Conservation (phyloP, 2,113 vertebrate species). For the Gavialis gangeticus region DNA sequence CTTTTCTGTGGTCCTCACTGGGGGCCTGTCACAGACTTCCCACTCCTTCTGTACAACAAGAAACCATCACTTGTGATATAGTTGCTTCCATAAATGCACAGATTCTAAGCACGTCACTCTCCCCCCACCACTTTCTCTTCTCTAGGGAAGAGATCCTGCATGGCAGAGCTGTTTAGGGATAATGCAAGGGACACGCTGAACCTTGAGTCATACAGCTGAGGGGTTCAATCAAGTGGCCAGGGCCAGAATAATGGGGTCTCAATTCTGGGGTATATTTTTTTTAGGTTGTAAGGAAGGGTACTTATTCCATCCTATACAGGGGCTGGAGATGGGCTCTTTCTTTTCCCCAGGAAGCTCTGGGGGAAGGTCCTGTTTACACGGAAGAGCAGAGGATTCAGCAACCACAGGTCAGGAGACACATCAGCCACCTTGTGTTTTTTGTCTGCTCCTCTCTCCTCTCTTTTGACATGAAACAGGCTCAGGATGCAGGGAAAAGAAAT, state of each 20-base stretch:
- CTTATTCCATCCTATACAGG: neutral
- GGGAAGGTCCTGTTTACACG: neutral
- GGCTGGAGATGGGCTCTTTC: neutral
- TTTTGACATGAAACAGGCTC: neutral
- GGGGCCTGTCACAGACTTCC: accelerated
- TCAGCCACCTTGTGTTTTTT: neutral
- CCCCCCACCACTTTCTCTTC: neutral
- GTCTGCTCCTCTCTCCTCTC: neutral
- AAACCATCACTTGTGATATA: accelerated
- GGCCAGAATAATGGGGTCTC: accelerated
- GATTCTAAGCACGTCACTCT: neutral
- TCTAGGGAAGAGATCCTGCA: too few relatives aligned
- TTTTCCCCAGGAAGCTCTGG: neutral
- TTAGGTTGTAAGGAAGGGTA: neutral
- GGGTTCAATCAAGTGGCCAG: neutral
- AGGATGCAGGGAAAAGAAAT: neutral
- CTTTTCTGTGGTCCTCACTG: neutral
- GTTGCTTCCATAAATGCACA: neutral
- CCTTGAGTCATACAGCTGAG: accelerated
- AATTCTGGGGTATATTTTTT: neutral
- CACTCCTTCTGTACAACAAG: neutral
- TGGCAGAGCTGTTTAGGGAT: neutral
- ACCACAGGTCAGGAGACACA: neutral
- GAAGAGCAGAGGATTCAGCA: neutral
- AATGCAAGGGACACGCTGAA: neutral